Conservation (phyloP, 2,888 invertebrate species). For the Didymodactylos carnosus region DNA sequence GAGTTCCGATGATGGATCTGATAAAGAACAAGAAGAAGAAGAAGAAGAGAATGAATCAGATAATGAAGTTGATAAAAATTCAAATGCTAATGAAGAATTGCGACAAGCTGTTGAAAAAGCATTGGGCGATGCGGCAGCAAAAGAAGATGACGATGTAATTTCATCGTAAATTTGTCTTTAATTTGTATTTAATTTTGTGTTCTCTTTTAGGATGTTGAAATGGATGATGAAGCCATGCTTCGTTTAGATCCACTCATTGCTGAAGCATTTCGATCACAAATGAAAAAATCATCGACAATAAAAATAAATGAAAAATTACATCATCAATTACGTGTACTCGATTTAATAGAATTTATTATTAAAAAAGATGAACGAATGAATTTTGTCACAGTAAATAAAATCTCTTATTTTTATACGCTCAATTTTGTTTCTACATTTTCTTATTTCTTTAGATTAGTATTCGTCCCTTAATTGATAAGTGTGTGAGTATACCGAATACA, state of each 20-base stretch:
- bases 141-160: neutral
- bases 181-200: neutral
- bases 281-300: neutral
- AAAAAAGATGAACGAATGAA: neutral
- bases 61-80: neutral
- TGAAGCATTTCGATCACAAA: neutral
- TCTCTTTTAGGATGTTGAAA: neutral
- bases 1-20: neutral
- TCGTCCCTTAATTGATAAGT: neutral
- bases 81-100: neutral
- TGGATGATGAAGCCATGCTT: neutral
- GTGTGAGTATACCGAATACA: neutral
- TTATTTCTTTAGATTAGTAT: neutral
- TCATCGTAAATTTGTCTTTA: neutral
- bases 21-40: neutral
- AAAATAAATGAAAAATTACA: neutral
- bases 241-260: neutral
- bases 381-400: neutral
- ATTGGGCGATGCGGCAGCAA: neutral
- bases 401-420: no score
- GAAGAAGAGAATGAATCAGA: neutral
- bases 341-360: neutral
- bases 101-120: neutral
- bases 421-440: neutral
- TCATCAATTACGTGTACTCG: neutral